These are phyloP conservation scores for Anser cygnoides DNA, from an alignment of 2,113 vertebrate species.

Conservation along the genomic window DNA sequence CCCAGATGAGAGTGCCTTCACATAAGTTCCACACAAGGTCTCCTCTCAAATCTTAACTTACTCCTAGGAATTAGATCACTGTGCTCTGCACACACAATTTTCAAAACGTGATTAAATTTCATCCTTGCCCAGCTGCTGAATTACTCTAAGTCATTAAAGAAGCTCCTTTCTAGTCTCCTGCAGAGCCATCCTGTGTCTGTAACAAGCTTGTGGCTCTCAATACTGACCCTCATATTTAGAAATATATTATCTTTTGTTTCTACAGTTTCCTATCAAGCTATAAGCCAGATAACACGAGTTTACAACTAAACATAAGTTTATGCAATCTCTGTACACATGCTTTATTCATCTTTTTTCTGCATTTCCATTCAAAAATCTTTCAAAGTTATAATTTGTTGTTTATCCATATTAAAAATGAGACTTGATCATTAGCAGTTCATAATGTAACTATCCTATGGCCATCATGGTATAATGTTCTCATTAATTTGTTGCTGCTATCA, in stretches of 20 bases:
- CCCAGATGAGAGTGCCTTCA: neutral
- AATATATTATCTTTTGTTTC: neutral
- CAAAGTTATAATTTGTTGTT: neutral
- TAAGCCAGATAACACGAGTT: neutral
- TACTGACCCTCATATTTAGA: neutral
- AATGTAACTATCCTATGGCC: neutral
- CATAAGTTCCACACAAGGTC: neutral
- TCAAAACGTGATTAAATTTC: conserved; percentile 18
- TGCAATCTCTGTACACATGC: neutral
- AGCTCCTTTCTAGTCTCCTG: neutral
- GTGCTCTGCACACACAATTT: conserved; percentile 9
- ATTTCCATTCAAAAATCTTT: neutral
- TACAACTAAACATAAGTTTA: neutral
- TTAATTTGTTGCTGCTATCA: neutral
- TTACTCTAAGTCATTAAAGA: conserved; percentile 6
- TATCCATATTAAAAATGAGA: neutral
- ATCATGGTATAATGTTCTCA: neutral
- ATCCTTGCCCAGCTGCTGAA: conserved; percentile 3
- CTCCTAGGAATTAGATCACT: neutral
- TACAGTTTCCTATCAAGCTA: neutral
- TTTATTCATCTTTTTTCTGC: neutral
- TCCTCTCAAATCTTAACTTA: neutral
- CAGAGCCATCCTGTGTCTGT: neutral
- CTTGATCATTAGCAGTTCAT: neutral
- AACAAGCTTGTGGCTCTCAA: neutral